Evolutionary conservation across 2,797 vertebrate species (phyloP), one percentile per base, ranked within the genome.

Genomic region (Eremophila alpestris): DNA sequence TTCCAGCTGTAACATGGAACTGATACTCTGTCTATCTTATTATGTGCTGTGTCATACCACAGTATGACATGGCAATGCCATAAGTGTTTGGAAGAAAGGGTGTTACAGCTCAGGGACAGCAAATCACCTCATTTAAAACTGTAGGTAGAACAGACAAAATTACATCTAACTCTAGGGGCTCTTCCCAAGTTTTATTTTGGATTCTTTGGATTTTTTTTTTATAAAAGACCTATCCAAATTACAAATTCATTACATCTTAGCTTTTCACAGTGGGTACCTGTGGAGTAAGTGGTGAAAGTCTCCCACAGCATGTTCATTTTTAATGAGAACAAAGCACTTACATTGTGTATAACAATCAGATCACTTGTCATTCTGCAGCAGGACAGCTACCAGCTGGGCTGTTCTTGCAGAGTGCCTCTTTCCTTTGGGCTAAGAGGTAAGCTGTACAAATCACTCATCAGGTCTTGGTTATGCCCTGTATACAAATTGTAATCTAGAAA

Each of bases 271-370:
- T 79, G 76, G 84, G 59, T 65, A 94, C 89, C 91, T 95, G 89
- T 89, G 74, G 65, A 91, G 63, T 83, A 38, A 85, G 62, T 86
- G 79, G 73, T 81, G 78, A 69, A 96, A 96, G 76, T 95, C 62
- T 95, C 89, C 95, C 93, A 46, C 87, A 94, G 95, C 91, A 86
- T 81, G 87, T 85, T 96, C 73, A 93, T 95, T 94, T 95, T 96
- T 96, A 96, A 97, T 95, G 93, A 97, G 95, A 95, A 86, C 84
- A 93, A 89, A 96, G 76, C 69, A 95, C 89, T 95, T 87, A 86
- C 49, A 59, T 36, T 60, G 67, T 82, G 79, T 86, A 86, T 90
- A 84, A 76, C 92, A 90, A 83, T 94, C 92, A 83, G 90, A 91
- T 92, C 84, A 63, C 89, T 97, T 94, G 85, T 90, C 79, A 63